A percentile compares a stretch with the other conserved stretches of the same genome.
phyloP scores from a whole-genome alignment of 2,888 invertebrate genomes.

The Cabera pusaria region DNA sequence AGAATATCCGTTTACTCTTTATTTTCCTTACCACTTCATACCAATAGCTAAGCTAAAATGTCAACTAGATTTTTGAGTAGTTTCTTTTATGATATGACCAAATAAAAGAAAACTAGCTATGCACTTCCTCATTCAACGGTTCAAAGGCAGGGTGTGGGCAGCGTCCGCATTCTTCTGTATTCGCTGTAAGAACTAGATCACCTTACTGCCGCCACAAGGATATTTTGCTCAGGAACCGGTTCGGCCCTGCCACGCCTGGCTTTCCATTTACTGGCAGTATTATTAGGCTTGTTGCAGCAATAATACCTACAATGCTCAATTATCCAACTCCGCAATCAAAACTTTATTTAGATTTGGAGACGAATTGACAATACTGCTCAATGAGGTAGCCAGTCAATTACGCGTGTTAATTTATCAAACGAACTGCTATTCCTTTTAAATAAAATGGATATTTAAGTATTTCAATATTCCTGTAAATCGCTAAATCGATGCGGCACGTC shows the following conservation, averaged over 20 bases:
- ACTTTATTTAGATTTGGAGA: slow-evolving; percentile 34
- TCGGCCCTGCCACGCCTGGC: slow-evolving; percentile 66
- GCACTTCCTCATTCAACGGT: slow-evolving; percentile 65
- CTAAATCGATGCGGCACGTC: no score
- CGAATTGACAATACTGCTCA: slow-evolving; percentile 29
- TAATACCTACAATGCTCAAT: slow-evolving; percentile 40
- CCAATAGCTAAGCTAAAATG: no score
- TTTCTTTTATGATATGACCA: background rate
- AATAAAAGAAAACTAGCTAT: slow-evolving; percentile 41
- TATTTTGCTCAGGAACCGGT: slow-evolving; percentile 66
- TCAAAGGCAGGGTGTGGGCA: slow-evolving; percentile 58
- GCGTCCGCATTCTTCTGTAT: slow-evolving; percentile 75
- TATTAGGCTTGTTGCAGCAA: slow-evolving; percentile 52
- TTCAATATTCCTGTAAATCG: slow-evolving; percentile 16
- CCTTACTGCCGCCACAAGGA: slow-evolving; percentile 73
- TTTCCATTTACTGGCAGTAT: slow-evolving; percentile 68
- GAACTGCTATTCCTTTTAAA: slow-evolving; percentile 29
- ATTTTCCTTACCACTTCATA: slow-evolving; percentile 9
- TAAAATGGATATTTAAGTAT: slow-evolving; percentile 26
- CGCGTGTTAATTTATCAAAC: slow-evolving; percentile 32
- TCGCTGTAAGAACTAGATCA: slow-evolving; percentile 71
- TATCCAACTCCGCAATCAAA: slow-evolving; percentile 35
- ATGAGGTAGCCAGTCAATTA: slow-evolving; percentile 34
- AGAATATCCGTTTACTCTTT: slow-evolving; percentile 27
- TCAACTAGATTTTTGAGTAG: background rate